A percentile compares a stretch with the other conserved stretches of the same genome.
Conservation (phyloP, 2,888 invertebrate species). For the Nymphalis c-album region DNA sequence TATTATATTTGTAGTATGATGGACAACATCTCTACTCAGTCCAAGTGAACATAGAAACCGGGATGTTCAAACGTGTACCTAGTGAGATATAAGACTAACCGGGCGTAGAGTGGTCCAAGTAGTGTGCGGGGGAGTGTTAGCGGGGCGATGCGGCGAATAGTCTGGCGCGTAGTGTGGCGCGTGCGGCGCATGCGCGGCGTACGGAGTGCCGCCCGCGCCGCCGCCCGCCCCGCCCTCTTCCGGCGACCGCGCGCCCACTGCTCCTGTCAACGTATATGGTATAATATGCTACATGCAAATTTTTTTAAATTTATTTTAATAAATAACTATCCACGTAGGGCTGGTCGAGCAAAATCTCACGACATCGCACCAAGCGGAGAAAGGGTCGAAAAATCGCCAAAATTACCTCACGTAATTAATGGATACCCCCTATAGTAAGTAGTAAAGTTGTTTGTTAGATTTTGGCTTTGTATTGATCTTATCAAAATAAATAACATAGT, state of each 20-base stretch:
- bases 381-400: no score
- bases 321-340: no score
- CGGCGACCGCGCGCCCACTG: constrained; percentile 49
- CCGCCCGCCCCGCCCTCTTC: constrained; percentile 69
- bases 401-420: no score
- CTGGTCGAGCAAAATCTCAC: no score
- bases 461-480: no score
- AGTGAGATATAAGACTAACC: constrained; percentile 32
- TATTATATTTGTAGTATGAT: no score
- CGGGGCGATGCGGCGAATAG: constrained; percentile 74
- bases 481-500: neutral
- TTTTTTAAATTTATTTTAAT: no score
- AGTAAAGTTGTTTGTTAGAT: no score
- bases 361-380: no score
- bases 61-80: neutral
- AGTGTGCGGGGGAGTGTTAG: constrained; percentile 74
- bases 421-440: no score
- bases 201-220: constrained; percentile 80
- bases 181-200: constrained; percentile 81
- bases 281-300: no score
- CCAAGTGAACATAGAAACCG: neutral
- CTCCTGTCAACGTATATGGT: constrained; percentile 23
- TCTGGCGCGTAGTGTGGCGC: constrained; percentile 80
- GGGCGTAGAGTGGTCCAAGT: constrained; percentile 70
- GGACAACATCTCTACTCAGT: no score